A percentile compares a stretch with the other conserved stretches of the same genome.
Conservation (phyloP, 2,113 vertebrate species). For the Poecilia latipinna region DNA sequence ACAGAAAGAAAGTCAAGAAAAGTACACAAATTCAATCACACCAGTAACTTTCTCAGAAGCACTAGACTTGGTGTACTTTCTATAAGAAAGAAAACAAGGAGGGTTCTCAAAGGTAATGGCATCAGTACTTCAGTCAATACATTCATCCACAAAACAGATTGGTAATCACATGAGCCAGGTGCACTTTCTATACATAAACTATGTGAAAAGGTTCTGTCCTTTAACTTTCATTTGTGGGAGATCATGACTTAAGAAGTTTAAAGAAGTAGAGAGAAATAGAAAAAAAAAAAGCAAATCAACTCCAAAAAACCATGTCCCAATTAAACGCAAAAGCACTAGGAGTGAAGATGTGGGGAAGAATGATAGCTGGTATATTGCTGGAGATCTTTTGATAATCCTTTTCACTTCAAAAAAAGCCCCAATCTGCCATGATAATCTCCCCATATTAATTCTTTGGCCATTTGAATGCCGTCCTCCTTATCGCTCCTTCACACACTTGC, state of each 20-base stretch:
- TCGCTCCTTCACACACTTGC: conserved; percentile 65
- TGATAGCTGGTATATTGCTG: conserved; percentile 60
- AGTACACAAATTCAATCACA: neutral
- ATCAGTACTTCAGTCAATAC: neutral
- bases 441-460: conserved; percentile 73
- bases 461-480: conserved; percentile 66
- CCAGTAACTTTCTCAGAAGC: neutral
- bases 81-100: neutral
- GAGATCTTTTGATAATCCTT: conserved; percentile 73
- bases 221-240: conserved; percentile 20
- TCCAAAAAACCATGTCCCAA: conserved; percentile 54
- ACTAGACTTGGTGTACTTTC: neutral
- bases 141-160: neutral
- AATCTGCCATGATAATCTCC: conserved; percentile 73
- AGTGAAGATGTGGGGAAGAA: conserved; percentile 52
- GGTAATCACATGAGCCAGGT: neutral
- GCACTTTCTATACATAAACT: neutral
- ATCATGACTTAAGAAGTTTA: conserved; percentile 15
- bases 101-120: neutral
- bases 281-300: conserved; percentile 26
- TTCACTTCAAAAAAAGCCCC: conserved; percentile 68
- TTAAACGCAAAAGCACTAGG: conserved; percentile 57
- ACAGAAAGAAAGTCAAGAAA: neutral
- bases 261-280: neutral
- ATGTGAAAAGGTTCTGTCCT: neutral